Evolutionary conservation across 2,888 invertebrate species (phyloP).

Genomic region (Aelia acuminata): DNA sequence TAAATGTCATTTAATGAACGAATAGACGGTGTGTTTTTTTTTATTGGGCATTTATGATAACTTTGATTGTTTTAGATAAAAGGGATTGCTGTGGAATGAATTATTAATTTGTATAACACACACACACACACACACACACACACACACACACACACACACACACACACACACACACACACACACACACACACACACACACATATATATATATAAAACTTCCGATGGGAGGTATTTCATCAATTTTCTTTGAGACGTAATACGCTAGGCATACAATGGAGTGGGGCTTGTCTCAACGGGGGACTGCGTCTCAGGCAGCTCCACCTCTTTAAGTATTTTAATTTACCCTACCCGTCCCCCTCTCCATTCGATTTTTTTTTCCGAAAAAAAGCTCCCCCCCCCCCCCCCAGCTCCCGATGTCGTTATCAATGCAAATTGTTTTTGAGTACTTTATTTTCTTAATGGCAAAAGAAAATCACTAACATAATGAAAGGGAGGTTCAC

Average conservation of each 20-base stretch:
- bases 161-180: too few species aligned
- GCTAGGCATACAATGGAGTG: background rate
- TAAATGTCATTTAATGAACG: too few species aligned
- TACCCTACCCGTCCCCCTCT: background rate
- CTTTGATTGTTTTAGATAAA: too few species aligned
- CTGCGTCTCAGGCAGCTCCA: conserved; percentile 10
- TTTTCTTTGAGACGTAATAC: background rate
- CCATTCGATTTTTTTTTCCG: conserved; percentile 37
- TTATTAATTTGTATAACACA: too few species aligned
- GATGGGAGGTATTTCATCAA: background rate
- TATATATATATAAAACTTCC: background rate
- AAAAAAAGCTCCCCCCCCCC: conserved; percentile 10
- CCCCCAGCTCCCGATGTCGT: conserved; percentile 39
- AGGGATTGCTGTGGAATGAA: too few species aligned
- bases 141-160: too few species aligned
- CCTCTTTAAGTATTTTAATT: conserved; percentile 55
- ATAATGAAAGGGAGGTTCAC: conserved; percentile 53
- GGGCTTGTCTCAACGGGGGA: background rate
- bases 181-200: too few species aligned
- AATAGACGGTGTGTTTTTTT: too few species aligned
- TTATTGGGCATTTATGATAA: too few species aligned
- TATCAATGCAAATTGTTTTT: conserved; percentile 60
- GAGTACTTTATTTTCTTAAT: conserved; percentile 57
- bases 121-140: too few species aligned
- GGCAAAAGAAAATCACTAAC: conserved; percentile 51